Evolutionary conservation across 2,888 invertebrate species (phyloP).

Genomic region (Slavum lentiscoides): DNA sequence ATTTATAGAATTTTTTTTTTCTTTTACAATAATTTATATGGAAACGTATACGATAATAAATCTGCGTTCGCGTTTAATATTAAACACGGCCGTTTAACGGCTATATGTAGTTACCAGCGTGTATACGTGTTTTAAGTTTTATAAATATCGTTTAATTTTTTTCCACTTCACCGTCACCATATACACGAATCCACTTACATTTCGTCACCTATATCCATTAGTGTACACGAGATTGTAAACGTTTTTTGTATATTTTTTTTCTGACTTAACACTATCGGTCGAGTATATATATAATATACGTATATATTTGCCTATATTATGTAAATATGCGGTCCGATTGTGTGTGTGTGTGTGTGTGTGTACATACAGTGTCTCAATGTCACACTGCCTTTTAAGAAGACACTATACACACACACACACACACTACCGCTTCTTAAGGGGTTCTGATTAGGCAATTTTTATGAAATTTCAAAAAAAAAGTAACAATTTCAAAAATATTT

Average conservation of each 20-base stretch:
- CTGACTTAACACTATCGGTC: not conserved
- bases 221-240: conserved; percentile 16
- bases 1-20: not conserved
- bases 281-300: not conserved
- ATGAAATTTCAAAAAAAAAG: no score
- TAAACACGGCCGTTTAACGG: no score
- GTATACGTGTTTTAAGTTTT: conserved; percentile 12
- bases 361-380: not conserved
- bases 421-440: no score
- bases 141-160: conserved; percentile 22
- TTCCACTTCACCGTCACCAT: conserved; percentile 22
- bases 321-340: conserved; percentile 10
- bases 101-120: no score
- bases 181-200: conserved; percentile 34
- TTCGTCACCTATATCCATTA: conserved; percentile 36
- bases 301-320: conserved; percentile 3
- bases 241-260: not conserved
- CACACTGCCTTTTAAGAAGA: not conserved
- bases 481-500: no score
- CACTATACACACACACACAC: not conserved
- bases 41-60: not conserved
- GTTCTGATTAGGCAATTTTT: no score
- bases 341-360: not conserved
- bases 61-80: no score
- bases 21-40: conserved; percentile 12